Conservation (phyloP, 2,888 invertebrate species). For the Ashinkailepas kermadecensis region DNA sequence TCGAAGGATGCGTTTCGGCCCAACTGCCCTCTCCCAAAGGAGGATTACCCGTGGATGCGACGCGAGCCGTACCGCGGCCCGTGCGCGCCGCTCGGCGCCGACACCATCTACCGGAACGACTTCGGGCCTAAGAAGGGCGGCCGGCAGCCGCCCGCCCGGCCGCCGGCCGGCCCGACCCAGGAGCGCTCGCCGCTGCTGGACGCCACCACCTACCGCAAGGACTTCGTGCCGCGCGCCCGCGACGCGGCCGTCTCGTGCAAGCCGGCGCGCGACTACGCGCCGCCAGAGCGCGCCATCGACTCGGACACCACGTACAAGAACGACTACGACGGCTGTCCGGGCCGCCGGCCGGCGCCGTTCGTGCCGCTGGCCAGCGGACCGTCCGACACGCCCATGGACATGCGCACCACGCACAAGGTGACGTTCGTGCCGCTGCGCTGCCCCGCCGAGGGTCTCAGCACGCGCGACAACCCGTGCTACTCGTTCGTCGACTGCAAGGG, state of each 20-base stretch:
- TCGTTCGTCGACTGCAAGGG: conserved; percentile 11
- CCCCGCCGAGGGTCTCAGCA: neutral
- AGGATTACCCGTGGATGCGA: conserved; percentile 1
- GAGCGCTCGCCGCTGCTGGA: neutral
- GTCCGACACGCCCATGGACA: neutral
- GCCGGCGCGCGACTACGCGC: conserved; percentile 14
- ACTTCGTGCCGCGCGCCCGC: neutral
- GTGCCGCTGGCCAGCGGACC: neutral
- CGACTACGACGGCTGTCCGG: neutral
- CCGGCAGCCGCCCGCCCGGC: neutral
- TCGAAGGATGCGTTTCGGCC: neutral
- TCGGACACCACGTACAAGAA: conserved; percentile 8
- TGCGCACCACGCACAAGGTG: neutral
- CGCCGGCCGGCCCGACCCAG: neutral
- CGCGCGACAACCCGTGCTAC: conserved; percentile 2
- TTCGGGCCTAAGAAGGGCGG: neutral
- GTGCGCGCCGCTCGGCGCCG: neutral
- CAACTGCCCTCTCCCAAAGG: neutral
- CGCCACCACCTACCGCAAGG: conserved; percentile 14
- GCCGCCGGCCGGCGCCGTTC: neutral
- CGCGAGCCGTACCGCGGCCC: neutral
- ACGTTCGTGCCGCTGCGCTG: conserved; percentile 19
- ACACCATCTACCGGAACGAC: neutral
- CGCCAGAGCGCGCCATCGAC: conserved; percentile 4
- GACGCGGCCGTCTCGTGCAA: conserved; percentile 3